A percentile compares a stretch with the other conserved stretches of the same genome.
Evolutionary conservation across 1,140 invertebrate species (phyloP).

Genomic region (Lucilia sericata): DNA sequence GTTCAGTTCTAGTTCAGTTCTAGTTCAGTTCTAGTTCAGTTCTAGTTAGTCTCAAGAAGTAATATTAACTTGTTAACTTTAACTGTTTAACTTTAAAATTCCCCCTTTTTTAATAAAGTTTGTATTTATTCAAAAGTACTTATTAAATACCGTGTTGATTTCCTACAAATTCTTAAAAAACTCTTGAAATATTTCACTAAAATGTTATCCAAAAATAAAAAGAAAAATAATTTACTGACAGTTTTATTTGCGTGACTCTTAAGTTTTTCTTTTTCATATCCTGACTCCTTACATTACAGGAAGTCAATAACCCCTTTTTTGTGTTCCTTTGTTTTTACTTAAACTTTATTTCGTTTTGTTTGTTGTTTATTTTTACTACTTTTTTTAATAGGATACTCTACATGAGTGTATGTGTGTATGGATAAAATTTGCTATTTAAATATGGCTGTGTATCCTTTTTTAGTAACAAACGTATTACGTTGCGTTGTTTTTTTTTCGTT

Average conservation of each 20-base stretch:
- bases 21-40: too few relatives aligned
- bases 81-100: too few relatives aligned
- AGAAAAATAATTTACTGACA: too few relatives aligned
- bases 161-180: too few relatives aligned
- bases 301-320: slow-evolving; percentile 28
- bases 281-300: slow-evolving; percentile 19
- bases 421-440: too few relatives aligned
- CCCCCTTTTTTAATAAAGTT: too few relatives aligned
- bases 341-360: not conserved
- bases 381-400: not conserved
- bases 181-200: not conserved
- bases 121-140: too few relatives aligned
- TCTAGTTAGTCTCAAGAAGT: too few relatives aligned
- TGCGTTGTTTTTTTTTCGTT: not conserved
- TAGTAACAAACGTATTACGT: not conserved
- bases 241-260: slow-evolving; percentile 13
- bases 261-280: slow-evolving; percentile 8
- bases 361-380: not conserved
- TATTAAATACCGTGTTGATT: too few relatives aligned
- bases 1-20: too few relatives aligned
- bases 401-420: too few relatives aligned
- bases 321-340: not conserved
- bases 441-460: not conserved
- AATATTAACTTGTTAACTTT: too few relatives aligned
- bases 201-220: not conserved